Conservation (phyloP, 30 jellyfish, hydroid and myxozoan species). For the Sanderia malayensis region DNA sequence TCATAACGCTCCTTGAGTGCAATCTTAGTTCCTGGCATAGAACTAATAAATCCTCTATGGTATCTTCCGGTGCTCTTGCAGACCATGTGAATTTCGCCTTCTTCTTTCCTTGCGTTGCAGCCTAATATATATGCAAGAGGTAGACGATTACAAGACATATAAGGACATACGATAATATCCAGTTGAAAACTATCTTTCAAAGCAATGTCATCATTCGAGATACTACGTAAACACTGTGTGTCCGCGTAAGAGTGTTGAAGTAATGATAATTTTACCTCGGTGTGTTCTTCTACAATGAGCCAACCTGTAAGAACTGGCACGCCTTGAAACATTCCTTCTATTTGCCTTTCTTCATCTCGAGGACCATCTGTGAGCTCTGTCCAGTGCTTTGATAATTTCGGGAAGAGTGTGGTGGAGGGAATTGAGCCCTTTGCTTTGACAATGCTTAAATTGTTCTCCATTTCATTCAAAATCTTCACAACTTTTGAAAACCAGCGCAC, state of each 20-base stretch:
- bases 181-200: not conserved
- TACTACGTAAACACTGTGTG: not conserved
- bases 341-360: not conserved
- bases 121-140: not conserved
- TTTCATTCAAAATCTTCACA: too few species aligned
- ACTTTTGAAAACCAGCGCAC: conserved; percentile 21
- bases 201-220: not conserved
- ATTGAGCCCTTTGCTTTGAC: conserved; percentile 7
- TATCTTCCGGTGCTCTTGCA: not conserved
- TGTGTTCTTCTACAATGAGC: not conserved
- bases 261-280: not conserved
- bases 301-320: not conserved
- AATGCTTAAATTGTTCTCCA: not conserved
- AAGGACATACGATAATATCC: not conserved
- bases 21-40: conserved; percentile 6
- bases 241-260: not conserved
- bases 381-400: conserved; percentile 11
- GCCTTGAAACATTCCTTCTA: not conserved
- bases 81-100: not conserved
- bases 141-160: not conserved
- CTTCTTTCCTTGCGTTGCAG: not conserved
- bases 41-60: not conserved
- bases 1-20: conserved; percentile 1
- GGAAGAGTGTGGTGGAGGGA: conserved; percentile 6
- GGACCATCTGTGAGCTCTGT: conserved; percentile 10